Conservation (phyloP, 2,888 invertebrate species). For the Polydesmus complanatus region DNA sequence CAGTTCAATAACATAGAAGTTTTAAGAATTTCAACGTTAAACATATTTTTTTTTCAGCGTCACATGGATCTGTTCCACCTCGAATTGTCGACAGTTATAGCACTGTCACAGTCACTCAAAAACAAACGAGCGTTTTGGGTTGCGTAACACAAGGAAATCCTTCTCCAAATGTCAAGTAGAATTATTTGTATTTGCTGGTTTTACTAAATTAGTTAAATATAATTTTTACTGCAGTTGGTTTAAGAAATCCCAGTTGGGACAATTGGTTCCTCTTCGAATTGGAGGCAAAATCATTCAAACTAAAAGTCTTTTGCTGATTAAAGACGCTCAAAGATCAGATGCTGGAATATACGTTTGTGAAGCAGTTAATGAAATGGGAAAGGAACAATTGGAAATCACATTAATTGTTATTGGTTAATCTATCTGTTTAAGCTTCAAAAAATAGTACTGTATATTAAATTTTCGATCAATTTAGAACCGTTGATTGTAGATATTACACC, state of each 20-base stretch:
- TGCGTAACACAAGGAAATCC: slow-evolving; percentile 40
- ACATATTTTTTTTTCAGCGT: slow-evolving; percentile 1
- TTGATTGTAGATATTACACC: not conserved
- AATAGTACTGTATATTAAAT: not conserved
- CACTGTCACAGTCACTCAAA: not conserved
- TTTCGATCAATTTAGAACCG: not conserved
- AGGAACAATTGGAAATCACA: slow-evolving; percentile 46
- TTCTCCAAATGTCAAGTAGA: slow-evolving; percentile 32
- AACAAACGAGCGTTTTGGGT: slow-evolving; percentile 39
- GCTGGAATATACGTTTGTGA: slow-evolving; percentile 92
- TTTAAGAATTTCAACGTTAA: not conserved
- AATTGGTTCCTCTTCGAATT: not conserved
- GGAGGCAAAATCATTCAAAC: slow-evolving; percentile 35
- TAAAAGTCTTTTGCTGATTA: slow-evolving; percentile 79
- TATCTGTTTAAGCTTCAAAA: not conserved
- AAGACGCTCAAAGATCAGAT: slow-evolving; percentile 80
- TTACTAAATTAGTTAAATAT: not conserved
- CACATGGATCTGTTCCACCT: slow-evolving; percentile 1
- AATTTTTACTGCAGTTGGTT: not conserved
- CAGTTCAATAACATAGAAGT: not conserved
- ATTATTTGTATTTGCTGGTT: too few species aligned
- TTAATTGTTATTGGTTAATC: not conserved
- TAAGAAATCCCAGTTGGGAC: not conserved
- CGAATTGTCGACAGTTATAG: not conserved
- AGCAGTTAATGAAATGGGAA: slow-evolving; percentile 89